Evolutionary conservation across 2,888 invertebrate genomes (phyloP).

Genomic region (Leptarthrus brevirostris): DNA sequence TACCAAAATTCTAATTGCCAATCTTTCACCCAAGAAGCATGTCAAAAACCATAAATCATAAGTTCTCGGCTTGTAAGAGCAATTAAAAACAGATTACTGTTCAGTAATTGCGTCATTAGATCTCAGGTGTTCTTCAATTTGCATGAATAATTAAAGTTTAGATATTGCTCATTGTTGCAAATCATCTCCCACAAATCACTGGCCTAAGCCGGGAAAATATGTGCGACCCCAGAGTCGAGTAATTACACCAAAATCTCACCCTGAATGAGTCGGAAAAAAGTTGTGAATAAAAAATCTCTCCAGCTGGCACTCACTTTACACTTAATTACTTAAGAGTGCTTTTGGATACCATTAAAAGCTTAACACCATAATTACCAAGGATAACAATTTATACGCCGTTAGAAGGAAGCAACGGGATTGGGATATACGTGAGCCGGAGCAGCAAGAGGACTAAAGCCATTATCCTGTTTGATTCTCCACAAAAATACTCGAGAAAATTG

Average conservation of each 20-base stretch:
- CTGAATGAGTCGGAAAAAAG: not conserved
- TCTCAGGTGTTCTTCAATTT: conserved; percentile 46
- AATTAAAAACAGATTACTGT: conserved; percentile 43
- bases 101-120: conserved; percentile 42
- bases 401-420: not conserved
- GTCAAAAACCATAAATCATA: conserved; percentile 33
- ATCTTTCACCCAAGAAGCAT: not conserved
- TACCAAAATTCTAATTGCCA: conserved; percentile 6
- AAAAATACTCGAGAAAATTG: conserved; percentile 44
- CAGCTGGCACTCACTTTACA: conserved; percentile 41
- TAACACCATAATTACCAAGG: conserved; percentile 44
- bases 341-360: conserved; percentile 48
- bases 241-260: conserved; percentile 28
- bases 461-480: conserved; percentile 41
- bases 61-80: conserved; percentile 12
- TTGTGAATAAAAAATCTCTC: conserved; percentile 23
- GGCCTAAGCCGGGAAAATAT: conserved; percentile 8
- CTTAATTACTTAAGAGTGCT: conserved; percentile 48
- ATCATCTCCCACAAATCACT: conserved; percentile 31
- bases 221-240: not conserved
- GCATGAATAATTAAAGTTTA: conserved; percentile 40
- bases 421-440: not conserved
- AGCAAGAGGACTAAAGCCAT: not conserved
- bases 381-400: conserved; percentile 43
- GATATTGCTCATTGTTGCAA: conserved; percentile 30